Base-by-base conservation (phyloP, 2,888 invertebrate species). In the Andrena praecox region DNA sequence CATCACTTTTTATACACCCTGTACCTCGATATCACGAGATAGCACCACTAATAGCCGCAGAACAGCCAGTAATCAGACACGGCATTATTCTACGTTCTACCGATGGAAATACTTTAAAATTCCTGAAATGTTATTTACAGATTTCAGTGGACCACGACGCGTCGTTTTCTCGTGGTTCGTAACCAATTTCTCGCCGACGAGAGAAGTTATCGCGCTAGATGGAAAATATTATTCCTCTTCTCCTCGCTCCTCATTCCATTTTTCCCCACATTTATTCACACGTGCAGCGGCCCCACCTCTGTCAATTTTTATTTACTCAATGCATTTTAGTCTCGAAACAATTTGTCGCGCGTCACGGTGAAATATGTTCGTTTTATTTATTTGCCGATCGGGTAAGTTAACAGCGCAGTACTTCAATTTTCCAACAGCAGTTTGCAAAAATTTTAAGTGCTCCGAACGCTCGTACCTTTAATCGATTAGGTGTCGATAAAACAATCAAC, bases 291-390 rank as follows among this genome's bases (percentile, higher is more conserved):
- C 16, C 24, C 3, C 48, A 56, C 5, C 16, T 24, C 59, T 70
- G 64, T 79, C 80, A 66, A 62, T 66, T 80, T 80, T 79, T 80
- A 79, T 71, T 48, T 66, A 66, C 52, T 54, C 66, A 16, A 67
- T 62, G 20, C n/a, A 62, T 33, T 79, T 66, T 54, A 42, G 52
- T 29, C 60, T 31, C 70, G 66, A 66, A 79, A 80, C 70, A 59
- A 60, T 79, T 80, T 71, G 64, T 64, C 52, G 42, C 52, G 31
- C 4, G 64, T 60, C 79, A 70, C 10, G 31, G 20, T 59, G 80
- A 79, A 79, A 79, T 74, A 52, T 35, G 59, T 79, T 50, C 24
- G 50, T 27, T 73, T 79, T 80, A 66, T 80, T 80, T 80, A 60
- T 80, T 66, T 59, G 48, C 24, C 0, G 27, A 48, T 10, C 2